These are phyloP conservation scores for Paracentrotus lividus DNA, from an alignment of 53 echinoderm and acorn worm genomes.

Conservation along the genomic window DNA sequence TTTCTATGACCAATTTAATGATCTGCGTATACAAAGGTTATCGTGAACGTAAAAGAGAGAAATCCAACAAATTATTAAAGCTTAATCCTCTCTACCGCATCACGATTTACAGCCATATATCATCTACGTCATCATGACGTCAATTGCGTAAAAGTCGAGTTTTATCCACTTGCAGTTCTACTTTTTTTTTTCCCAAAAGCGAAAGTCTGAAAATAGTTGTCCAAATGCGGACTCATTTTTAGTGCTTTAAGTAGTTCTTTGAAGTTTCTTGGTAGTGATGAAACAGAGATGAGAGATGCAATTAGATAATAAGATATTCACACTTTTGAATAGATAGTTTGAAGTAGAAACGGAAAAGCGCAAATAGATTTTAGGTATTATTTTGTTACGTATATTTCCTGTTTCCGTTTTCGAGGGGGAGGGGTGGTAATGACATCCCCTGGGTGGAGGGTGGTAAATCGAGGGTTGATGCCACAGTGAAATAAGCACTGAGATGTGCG, in stretches of 20 bases:
- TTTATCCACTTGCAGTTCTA: slow-evolving; percentile 13
- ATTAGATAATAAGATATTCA: neutral
- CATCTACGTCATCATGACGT: slow-evolving; percentile 35
- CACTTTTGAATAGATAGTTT: neutral
- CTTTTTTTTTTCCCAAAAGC: neutral
- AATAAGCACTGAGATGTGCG: too few relatives aligned
- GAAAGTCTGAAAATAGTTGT: slow-evolving; percentile 4
- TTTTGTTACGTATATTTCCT: too few relatives aligned
- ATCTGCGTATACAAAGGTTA: neutral
- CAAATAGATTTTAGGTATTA: neutral
- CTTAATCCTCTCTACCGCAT: slow-evolving; percentile 5
- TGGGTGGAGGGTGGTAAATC: too few relatives aligned
- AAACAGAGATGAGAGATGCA: neutral
- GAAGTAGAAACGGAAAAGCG: neutral
- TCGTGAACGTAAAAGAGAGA: neutral
- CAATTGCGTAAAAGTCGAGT: neutral
- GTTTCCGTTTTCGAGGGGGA: too few relatives aligned
- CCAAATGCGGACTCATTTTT: neutral
- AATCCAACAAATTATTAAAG: slow-evolving; percentile 27
- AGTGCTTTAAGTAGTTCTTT: neutral
- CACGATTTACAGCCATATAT: neutral
- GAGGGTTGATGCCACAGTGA: too few relatives aligned
- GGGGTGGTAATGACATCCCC: too few relatives aligned
- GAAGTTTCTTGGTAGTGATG: neutral
- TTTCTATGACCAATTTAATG: neutral